These are phyloP conservation scores for Anarhynchus alexandrinus DNA, from an alignment of 2,113 vertebrate species.

Conservation along the genomic window DNA sequence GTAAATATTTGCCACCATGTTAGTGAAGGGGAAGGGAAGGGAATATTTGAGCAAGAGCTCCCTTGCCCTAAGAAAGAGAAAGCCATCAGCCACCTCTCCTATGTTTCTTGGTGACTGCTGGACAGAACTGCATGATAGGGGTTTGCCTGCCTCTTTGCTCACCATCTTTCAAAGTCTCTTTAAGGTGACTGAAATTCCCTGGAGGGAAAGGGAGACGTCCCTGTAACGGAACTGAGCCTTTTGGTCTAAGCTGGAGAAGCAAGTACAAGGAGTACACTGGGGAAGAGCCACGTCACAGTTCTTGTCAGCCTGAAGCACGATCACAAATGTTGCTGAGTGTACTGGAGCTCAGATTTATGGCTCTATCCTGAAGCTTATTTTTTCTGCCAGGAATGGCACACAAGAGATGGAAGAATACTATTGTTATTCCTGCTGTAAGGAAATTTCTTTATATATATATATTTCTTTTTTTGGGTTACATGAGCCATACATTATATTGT, in stretches of 20 bases:
- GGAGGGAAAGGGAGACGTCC: not conserved
- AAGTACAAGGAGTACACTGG: not conserved
- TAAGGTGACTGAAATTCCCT: not conserved
- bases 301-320: not conserved
- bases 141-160: not conserved
- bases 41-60: not conserved
- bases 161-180: not conserved
- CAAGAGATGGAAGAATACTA: not conserved
- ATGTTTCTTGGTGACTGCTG: not conserved
- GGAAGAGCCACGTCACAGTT: not conserved
- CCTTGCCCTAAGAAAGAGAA: not conserved
- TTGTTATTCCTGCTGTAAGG: not conserved
- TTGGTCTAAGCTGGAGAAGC: not conserved
- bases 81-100: not conserved
- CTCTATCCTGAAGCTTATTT: not conserved
- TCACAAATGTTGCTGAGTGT: not conserved
- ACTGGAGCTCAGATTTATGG: not conserved
- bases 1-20: not conserved
- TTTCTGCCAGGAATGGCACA: not conserved
- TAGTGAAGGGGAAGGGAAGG: not conserved
- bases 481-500: not conserved
- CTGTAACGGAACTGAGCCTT: not conserved
- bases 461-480: not conserved
- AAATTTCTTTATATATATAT: not conserved
- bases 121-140: not conserved